These are phyloP conservation scores for Albula glossodonta DNA, from an alignment of 2,113 vertebrate species.

Conservation along the genomic window DNA sequence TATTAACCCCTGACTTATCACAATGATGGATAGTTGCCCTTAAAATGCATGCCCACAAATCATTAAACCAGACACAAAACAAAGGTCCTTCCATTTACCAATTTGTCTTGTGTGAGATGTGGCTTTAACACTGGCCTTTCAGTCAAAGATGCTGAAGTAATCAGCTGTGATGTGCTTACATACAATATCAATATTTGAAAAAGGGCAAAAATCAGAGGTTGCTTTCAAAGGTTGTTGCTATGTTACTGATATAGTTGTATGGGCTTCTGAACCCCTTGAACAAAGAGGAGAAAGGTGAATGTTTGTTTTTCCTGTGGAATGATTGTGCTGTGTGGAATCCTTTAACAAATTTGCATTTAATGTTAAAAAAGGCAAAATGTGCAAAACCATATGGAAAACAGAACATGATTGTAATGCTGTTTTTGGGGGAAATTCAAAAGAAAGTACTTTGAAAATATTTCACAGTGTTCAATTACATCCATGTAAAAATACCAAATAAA, in stretches of 20 bases:
- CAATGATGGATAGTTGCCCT: conserved; percentile 29
- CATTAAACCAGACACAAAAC: conserved; percentile 23
- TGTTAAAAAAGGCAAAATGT: no score
- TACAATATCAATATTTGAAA: not conserved
- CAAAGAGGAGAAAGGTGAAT: not conserved
- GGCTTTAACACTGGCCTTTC: not conserved
- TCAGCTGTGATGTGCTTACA: not conserved
- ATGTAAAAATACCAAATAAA: no score
- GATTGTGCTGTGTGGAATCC: not conserved
- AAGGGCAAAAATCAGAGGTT: not conserved
- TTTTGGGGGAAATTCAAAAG: no score
- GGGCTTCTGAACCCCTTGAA: not conserved
- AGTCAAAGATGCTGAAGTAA: not conserved
- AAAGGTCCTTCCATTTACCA: conserved; percentile 1
- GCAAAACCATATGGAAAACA: no score
- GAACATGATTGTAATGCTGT: no score
- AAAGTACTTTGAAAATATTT: no score
- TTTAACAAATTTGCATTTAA: no score
- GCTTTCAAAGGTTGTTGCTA: not conserved
- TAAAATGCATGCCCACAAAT: conserved; percentile 25
- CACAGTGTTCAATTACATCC: no score
- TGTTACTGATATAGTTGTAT: not conserved
- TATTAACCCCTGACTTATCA: conserved; percentile 37
- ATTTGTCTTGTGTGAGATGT: conserved; percentile 14
- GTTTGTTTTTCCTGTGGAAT: not conserved